A percentile compares a stretch with the other conserved stretches of the same genome.
These are phyloP conservation scores for Buphagus erythrorhynchus DNA, from an alignment of 2,797 vertebrate species.

Conservation along the genomic window DNA sequence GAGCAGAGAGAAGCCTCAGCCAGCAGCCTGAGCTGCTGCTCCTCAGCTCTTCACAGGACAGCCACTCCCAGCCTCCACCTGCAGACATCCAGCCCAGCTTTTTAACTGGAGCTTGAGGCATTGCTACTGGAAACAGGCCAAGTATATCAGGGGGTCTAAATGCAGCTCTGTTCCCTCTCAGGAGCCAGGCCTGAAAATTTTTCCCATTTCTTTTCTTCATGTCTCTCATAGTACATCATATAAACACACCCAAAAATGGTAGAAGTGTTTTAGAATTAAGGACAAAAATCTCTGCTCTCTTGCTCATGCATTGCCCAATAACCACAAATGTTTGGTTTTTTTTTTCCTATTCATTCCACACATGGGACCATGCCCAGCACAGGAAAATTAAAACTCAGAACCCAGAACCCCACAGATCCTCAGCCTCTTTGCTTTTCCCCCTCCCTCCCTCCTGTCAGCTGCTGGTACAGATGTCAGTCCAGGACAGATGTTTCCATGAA, in stretches of 20 bases:
- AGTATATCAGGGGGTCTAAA: neutral
- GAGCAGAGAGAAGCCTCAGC: neutral
- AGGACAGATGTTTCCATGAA: constrained; percentile 33
- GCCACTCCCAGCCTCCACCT: neutral
- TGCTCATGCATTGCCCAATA: neutral
- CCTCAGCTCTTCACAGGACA: neutral
- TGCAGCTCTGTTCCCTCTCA: neutral
- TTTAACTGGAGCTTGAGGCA: neutral
- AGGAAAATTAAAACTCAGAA: neutral
- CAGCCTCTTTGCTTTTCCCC: neutral
- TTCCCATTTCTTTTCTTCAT: neutral
- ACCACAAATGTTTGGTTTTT: neutral
- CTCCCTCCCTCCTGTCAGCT: neutral
- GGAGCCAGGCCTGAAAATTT: neutral
- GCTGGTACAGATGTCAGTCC: constrained; percentile 33
- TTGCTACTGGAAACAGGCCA: neutral
- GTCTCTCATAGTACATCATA: neutral
- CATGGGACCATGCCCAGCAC: neutral
- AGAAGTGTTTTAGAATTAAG: neutral
- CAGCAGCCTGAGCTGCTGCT: neutral
- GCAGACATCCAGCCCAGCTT: neutral
- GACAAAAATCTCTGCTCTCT: neutral
- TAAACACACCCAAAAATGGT: neutral
- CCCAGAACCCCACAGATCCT: neutral
- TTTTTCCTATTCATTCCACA: neutral